A percentile compares a stretch with the other conserved stretches of the same genome.
Conservation (phyloP, 2,797 vertebrate genomes). For the Scarus forsteni region DNA sequence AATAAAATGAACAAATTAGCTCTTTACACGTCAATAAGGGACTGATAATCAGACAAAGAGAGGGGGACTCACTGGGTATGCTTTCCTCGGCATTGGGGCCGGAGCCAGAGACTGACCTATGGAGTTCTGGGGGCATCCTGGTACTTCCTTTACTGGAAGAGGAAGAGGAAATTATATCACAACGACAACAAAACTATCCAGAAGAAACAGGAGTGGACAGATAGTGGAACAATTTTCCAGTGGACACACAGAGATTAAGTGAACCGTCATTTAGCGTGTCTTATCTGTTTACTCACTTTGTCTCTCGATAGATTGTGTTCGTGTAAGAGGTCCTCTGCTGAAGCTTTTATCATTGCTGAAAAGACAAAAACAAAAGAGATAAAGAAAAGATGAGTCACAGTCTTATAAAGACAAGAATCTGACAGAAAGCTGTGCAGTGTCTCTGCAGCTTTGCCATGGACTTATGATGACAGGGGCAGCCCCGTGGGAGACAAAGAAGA, state of each 20-base stretch:
- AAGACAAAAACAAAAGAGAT: slow-evolving; percentile 38
- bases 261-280: slow-evolving; percentile 18
- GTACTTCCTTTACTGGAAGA: slow-evolving; percentile 86
- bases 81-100: slow-evolving; percentile 92
- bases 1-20: slow-evolving; percentile 25
- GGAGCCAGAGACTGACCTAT: slow-evolving; percentile 86
- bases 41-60: slow-evolving; percentile 15
- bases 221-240: slow-evolving; percentile 18
- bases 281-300: slow-evolving; percentile 80
- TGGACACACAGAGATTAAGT: slow-evolving; percentile 6
- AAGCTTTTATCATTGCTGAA: slow-evolving; percentile 89
- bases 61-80: slow-evolving; percentile 87
- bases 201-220: slow-evolving; percentile 31
- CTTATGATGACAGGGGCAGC: slow-evolving; percentile 34
- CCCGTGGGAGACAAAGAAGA: slow-evolving; percentile 28
- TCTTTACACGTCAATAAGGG: background rate
- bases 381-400: background rate
- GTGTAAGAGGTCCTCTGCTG: slow-evolving; percentile 86
- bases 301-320: slow-evolving; percentile 86
- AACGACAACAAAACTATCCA: slow-evolving; percentile 56
- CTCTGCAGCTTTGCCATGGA: slow-evolving; percentile 21
- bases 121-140: slow-evolving; percentile 84
- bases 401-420: slow-evolving; percentile 4
- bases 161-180: slow-evolving; percentile 77
- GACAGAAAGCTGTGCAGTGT: background rate